phyloP scores from a whole-genome alignment of 2,113 vertebrate species.

The Cyprinodon tularosa region DNA sequence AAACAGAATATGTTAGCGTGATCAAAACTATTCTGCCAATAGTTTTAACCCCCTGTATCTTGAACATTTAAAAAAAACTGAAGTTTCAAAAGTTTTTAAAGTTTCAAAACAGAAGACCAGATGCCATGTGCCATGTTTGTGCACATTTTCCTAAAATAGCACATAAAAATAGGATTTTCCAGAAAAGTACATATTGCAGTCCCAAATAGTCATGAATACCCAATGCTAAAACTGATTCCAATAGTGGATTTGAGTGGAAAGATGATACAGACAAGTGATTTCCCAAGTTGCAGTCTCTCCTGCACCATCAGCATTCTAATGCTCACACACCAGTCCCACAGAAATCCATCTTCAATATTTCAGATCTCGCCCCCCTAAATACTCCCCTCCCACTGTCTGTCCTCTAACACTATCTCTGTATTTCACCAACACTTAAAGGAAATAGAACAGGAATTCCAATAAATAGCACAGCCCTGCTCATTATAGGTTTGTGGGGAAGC shows the following conservation, averaged over 20 bases:
- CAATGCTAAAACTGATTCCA: slow-evolving; percentile 51
- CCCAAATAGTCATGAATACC: slow-evolving; percentile 26
- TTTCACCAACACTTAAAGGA: slow-evolving; percentile 66
- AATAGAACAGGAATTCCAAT: slow-evolving; percentile 62
- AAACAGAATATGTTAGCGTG: not conserved
- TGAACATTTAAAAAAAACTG: not conserved
- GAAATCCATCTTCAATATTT: slow-evolving; percentile 74
- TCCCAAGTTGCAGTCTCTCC: slow-evolving; percentile 64
- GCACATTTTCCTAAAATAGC: not conserved
- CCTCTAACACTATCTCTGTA: slow-evolving; percentile 52
- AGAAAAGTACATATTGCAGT: slow-evolving; percentile 16
- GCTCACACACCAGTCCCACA: slow-evolving; percentile 71
- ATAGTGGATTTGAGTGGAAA: slow-evolving; percentile 52
- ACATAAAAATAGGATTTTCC: slow-evolving; percentile 9
- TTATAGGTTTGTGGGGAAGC: slow-evolving; percentile 45
- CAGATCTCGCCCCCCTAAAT: slow-evolving; percentile 57
- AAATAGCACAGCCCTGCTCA: slow-evolving; percentile 46
- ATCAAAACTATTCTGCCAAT: not conserved
- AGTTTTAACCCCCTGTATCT: not conserved
- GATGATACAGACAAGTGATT: slow-evolving; percentile 70
- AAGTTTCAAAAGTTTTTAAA: too few species aligned
- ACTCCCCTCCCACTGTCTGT: slow-evolving; percentile 48
- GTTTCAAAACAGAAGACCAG: too few species aligned
- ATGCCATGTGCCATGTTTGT: too few species aligned
- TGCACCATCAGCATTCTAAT: slow-evolving; percentile 76